A percentile compares a stretch with the other conserved stretches of the same genome.
Conservation (phyloP, 1,140 invertebrate species). For the Triops longicaudatus region DNA sequence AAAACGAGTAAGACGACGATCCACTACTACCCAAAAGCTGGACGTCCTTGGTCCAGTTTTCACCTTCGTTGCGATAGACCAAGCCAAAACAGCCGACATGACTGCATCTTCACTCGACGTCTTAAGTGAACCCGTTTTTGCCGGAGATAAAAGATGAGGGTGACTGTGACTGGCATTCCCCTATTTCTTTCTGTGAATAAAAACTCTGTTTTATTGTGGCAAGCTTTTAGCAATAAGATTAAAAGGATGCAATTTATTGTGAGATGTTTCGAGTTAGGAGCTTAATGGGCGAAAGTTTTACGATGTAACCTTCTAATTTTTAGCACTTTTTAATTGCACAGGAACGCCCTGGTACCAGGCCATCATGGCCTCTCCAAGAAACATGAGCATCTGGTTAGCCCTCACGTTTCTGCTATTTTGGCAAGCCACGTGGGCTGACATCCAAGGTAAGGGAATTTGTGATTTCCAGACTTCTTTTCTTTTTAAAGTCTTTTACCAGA, state of each 20-base stretch:
- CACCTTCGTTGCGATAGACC: constrained; percentile 18
- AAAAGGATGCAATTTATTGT: too few relatives aligned
- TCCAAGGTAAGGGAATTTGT: neutral
- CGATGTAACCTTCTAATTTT: too few relatives aligned
- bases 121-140: neutral
- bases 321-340: neutral
- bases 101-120: neutral
- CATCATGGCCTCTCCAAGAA: neutral
- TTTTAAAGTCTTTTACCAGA: too few relatives aligned
- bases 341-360: neutral
- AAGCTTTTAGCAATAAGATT: too few relatives aligned
- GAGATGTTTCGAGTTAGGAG: too few relatives aligned
- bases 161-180: neutral
- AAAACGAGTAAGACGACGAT: neutral
- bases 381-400: constrained; percentile 5
- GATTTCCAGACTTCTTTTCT: too few relatives aligned
- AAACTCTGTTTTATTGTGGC: neutral
- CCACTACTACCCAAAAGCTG: neutral
- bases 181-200: neutral
- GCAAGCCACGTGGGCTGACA: constrained; percentile 9
- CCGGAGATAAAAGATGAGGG: neutral
- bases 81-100: neutral
- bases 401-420: constrained; percentile 1
- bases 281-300: too few relatives aligned
- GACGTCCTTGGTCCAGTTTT: constrained; percentile 26